Percentiles rank a stretch among this genome's conserved stretches.
Conservation (phyloP, 2,888 invertebrate species). For the Xestia rhomboidea region DNA sequence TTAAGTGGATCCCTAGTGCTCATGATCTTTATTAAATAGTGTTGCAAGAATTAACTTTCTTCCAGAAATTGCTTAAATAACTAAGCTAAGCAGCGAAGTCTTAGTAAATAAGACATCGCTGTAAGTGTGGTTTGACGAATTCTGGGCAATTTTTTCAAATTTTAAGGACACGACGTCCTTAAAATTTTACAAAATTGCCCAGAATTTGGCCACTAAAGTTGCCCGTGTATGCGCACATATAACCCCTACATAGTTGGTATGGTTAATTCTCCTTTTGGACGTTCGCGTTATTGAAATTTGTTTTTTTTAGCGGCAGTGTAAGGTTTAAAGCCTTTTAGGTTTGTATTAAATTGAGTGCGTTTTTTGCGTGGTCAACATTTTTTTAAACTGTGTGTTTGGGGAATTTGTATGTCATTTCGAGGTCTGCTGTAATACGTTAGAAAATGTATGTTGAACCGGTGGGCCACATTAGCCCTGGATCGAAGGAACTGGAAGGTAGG, state of each 20-base stretch:
- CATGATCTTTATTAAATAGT: background rate
- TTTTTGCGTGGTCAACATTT: background rate
- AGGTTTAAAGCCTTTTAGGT: constrained; percentile 18
- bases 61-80: no score
- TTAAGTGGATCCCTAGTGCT: background rate
- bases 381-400: background rate
- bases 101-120: background rate
- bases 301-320: constrained; percentile 43
- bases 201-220: background rate
- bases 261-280: constrained; percentile 59
- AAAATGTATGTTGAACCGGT: background rate
- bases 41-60: background rate
- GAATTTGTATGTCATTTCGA: background rate
- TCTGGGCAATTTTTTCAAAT: no score
- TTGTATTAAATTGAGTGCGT: constrained; percentile 24
- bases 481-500: background rate
- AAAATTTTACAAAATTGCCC: background rate
- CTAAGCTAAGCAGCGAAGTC: no score
- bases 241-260: constrained; percentile 46
- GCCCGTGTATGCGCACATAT: constrained; percentile 5
- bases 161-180: no score
- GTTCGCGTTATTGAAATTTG: constrained; percentile 52
- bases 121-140: background rate
- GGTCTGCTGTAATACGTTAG: background rate
- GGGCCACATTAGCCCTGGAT: background rate